These are phyloP conservation scores for Antigone vipio DNA, from an alignment of 2,113 vertebrate species.

Conservation along the genomic window DNA sequence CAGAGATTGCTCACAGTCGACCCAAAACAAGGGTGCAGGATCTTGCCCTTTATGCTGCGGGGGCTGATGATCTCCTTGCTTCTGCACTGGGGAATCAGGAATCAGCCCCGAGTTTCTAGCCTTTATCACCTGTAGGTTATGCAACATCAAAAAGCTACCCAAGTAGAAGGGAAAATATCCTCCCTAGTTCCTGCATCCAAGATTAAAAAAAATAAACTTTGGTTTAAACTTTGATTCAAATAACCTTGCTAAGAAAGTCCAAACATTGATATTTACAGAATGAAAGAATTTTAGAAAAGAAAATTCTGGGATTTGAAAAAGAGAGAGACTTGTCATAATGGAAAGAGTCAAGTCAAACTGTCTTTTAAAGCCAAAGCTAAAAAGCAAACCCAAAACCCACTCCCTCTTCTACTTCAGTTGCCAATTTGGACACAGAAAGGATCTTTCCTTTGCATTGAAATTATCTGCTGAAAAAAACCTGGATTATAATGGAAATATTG, in stretches of 20 bases:
- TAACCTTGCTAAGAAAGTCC: not conserved
- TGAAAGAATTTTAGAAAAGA: not conserved
- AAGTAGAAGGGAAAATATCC: not conserved
- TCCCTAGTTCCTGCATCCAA: not conserved
- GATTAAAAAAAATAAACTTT: not conserved
- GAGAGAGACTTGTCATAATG: not conserved
- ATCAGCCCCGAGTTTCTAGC: not conserved
- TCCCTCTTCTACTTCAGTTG: not conserved
- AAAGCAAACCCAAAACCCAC: not conserved
- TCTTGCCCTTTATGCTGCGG: not conserved
- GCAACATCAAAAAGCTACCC: not conserved
- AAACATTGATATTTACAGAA: not conserved
- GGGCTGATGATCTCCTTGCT: not conserved
- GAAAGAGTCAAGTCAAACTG: not conserved
- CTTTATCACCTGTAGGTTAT: not conserved
- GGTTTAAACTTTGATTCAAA: not conserved
- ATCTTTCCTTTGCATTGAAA: not conserved
- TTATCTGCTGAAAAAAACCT: not conserved
- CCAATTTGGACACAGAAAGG: not conserved
- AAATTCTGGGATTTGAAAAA: not conserved
- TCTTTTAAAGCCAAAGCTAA: not conserved
- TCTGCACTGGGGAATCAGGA: not conserved
- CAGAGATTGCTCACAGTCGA: not conserved
- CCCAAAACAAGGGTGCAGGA: not conserved
- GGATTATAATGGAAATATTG: not conserved